Evolutionary conservation across 2,113 vertebrate species (phyloP).

Genomic region (Amia ocellicauda): DNA sequence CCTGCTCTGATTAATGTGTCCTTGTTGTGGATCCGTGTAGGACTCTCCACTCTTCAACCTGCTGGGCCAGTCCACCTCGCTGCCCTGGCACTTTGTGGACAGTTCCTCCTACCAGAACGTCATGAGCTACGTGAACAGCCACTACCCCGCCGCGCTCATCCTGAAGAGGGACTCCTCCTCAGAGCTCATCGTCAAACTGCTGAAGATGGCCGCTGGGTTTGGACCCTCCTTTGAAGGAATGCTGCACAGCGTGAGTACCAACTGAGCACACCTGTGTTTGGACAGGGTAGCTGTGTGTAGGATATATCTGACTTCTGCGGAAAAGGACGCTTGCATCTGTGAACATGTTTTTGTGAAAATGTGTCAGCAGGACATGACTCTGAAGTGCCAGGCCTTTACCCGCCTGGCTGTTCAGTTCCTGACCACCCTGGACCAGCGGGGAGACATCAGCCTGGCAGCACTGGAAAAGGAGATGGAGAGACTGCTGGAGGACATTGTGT

Average conservation of each 20-base stretch:
- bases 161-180: constrained; percentile 71
- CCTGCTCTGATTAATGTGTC: background rate
- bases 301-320: constrained; percentile 18
- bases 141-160: constrained; percentile 82
- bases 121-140: constrained; percentile 81
- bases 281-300: background rate
- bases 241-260: constrained; percentile 73
- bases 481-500: constrained; percentile 78
- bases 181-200: constrained; percentile 76
- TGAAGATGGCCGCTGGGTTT: constrained; percentile 86
- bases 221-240: constrained; percentile 57
- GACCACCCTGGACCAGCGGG: constrained; percentile 81
- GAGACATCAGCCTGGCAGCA: constrained; percentile 71
- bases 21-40: constrained; percentile 52
- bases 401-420: constrained; percentile 79
- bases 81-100: constrained; percentile 90
- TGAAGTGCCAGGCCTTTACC: constrained; percentile 71
- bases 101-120: constrained; percentile 81
- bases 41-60: constrained; percentile 83
- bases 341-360: background rate
- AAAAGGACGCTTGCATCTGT: constrained; percentile 35
- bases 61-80: constrained; percentile 81
- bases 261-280: background rate
- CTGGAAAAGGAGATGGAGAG: constrained; percentile 83
- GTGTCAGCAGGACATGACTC: constrained; percentile 69